A percentile compares a stretch with the other conserved stretches of the same genome.
Conservation (phyloP, 2,113 vertebrate genomes). For the Pedetes capensis region DNA sequence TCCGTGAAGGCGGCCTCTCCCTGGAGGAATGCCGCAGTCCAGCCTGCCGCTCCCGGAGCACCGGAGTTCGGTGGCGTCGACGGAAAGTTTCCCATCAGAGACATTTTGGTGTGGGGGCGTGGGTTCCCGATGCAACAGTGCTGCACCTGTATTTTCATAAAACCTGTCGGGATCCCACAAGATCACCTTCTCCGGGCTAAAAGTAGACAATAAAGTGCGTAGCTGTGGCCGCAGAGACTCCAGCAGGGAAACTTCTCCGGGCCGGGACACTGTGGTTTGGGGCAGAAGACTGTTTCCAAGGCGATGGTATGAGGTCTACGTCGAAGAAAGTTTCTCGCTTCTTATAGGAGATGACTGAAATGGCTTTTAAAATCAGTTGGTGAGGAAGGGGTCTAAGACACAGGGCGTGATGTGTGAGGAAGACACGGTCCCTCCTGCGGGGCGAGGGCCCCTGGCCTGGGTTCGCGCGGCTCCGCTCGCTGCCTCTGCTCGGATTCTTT, state of each 20-base stretch:
- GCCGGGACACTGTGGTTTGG: background rate
- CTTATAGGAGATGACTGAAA: background rate
- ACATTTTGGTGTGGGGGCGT: background rate
- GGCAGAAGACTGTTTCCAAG: background rate
- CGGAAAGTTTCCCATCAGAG: background rate
- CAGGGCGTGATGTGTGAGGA: background rate
- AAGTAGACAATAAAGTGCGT: background rate
- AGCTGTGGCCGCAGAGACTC: background rate
- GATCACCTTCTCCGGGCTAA: background rate
- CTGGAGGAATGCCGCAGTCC: background rate
- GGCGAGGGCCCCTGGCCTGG: background rate
- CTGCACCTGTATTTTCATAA: background rate
- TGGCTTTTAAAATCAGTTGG: background rate
- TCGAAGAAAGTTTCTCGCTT: conserved; percentile 39
- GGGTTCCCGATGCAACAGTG: background rate
- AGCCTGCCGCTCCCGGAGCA: background rate
- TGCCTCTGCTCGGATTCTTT: background rate
- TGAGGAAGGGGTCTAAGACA: background rate
- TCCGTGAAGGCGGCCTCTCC: background rate
- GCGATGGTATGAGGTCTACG: background rate
- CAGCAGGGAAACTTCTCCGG: background rate
- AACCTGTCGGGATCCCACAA: background rate
- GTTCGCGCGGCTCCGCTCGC: background rate
- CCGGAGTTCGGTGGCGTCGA: background rate
- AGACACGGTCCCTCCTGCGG: background rate